Percentiles rank a stretch among this genome's conserved stretches.
Evolutionary conservation across 2,113 vertebrate species (phyloP).

Genomic region (Phainopepla nitens): DNA sequence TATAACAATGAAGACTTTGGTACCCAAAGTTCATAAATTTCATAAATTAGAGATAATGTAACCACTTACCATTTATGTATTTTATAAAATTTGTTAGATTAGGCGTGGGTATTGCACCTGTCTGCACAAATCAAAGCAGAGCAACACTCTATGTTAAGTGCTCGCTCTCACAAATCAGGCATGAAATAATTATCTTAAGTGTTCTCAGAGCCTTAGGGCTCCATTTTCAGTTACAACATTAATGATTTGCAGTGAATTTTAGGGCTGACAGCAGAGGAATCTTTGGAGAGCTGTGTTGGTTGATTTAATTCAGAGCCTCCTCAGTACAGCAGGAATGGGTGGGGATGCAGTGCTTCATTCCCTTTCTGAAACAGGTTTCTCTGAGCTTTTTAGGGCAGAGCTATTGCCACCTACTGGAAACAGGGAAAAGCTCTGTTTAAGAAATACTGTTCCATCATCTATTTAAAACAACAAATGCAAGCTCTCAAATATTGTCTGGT

Average conservation of each 20-base stretch:
- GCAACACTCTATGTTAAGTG: not conserved
- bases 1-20: not conserved
- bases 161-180: not conserved
- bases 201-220: not conserved
- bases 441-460: not conserved
- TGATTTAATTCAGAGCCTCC: not conserved
- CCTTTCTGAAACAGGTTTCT: not conserved
- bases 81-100: not conserved
- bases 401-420: constrained; percentile 48
- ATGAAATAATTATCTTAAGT: not conserved
- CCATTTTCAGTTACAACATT: not conserved
- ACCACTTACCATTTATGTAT: not conserved
- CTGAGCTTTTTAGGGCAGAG: not conserved
- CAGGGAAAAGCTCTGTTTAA: not conserved
- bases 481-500: not conserved
- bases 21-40: not conserved
- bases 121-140: not conserved
- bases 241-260: not conserved
- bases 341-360: not conserved
- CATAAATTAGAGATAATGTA: not conserved
- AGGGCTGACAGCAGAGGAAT: not conserved
- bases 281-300: not conserved
- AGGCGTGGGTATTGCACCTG: not conserved
- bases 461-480: not conserved
- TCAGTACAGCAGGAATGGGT: not conserved